phyloP scores from a whole-genome alignment of 2,113 vertebrate genomes.

The Pomatostomus ruficeps region DNA sequence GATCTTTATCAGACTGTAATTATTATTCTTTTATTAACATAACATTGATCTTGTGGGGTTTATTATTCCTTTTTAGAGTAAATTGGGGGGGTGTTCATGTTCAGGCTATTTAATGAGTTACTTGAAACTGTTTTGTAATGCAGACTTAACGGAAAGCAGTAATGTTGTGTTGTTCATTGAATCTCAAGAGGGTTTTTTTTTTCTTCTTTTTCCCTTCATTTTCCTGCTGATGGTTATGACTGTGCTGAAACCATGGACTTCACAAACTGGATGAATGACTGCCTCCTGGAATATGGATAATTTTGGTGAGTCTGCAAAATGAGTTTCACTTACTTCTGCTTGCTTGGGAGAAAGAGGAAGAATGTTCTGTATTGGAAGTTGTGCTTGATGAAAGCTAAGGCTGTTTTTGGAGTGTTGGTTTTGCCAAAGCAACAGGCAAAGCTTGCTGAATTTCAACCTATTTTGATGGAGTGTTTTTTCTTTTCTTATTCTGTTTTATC shows the following conservation, averaged over 20 bases:
- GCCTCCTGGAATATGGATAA: neutral
- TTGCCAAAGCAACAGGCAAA: neutral
- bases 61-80: neutral
- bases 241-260: neutral
- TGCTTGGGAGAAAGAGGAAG: neutral
- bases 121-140: neutral
- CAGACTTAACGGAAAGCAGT: neutral
- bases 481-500: neutral
- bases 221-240: neutral
- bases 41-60: neutral
- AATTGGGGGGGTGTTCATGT: neutral
- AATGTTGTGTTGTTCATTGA: neutral
- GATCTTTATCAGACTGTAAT: neutral
- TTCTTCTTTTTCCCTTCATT: neutral
- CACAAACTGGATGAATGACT: neutral
- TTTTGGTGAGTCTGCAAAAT: slow-evolving; percentile 70
- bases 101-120: neutral
- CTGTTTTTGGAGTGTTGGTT: neutral
- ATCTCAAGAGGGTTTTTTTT: neutral
- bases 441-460: neutral
- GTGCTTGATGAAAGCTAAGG: neutral
- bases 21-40: neutral
- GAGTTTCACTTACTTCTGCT: neutral
- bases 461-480: neutral
- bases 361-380: neutral